phyloP scores from a whole-genome alignment of 2,888 invertebrate genomes.

The Xylocampa areola region DNA sequence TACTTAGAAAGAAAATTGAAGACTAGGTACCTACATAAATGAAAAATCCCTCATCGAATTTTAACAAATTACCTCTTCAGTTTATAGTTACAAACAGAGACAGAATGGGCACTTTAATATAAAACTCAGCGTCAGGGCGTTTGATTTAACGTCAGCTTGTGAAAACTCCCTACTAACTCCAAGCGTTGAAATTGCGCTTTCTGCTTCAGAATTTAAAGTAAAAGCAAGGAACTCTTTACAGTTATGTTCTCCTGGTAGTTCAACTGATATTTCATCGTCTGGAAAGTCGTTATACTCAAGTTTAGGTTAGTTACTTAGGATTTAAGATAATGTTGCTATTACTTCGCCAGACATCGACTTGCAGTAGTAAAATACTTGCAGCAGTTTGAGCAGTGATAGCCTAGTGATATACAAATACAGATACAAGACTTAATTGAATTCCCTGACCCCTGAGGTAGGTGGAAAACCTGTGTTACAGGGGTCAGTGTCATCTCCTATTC shows the following conservation, averaged over 20 bases:
- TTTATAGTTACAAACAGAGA: conserved; percentile 9
- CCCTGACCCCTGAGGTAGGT: too few species aligned
- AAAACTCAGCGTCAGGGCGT: conserved; percentile 26
- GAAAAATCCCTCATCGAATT: background rate
- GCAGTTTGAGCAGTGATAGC: too few species aligned
- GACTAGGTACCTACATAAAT: background rate
- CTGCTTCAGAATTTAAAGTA: conserved; percentile 35
- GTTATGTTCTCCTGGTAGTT: conserved; percentile 35
- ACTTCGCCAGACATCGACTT: background rate
- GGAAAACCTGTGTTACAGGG: too few species aligned
- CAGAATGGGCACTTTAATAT: conserved; percentile 40
- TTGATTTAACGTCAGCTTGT: conserved; percentile 51
- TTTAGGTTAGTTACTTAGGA: background rate
- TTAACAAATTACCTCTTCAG: conserved; percentile 2
- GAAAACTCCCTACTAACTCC: conserved; percentile 36
- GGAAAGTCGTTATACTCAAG: background rate
- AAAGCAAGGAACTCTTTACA: conserved; percentile 31
- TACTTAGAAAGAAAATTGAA: too few species aligned
- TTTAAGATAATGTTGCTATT: background rate
- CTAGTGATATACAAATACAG: too few species aligned
- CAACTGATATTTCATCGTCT: conserved; percentile 4
- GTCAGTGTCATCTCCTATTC: too few species aligned
- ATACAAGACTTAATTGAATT: too few species aligned
- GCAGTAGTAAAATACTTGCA: too few species aligned
- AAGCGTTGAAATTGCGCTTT: conserved; percentile 48